Conservation (phyloP, 2,797 vertebrate species). For the Todus mexicanus region DNA sequence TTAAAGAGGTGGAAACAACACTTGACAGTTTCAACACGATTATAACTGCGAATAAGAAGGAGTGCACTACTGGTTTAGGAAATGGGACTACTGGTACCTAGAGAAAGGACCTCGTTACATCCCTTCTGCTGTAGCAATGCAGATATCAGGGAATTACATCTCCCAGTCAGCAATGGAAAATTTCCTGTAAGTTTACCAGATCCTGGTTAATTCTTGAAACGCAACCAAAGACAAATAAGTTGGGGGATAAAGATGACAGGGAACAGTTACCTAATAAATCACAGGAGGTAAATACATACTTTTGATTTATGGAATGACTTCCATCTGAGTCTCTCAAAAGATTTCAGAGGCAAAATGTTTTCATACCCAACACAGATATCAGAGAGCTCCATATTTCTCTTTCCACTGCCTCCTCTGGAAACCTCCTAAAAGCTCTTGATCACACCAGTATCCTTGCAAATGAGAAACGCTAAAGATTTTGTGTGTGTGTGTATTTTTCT, state of each 20-base stretch:
- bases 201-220: background rate
- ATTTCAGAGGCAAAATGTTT: background rate
- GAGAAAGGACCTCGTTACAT: background rate
- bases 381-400: background rate
- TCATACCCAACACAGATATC: background rate
- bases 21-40: slow-evolving; percentile 56
- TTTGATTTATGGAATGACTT: background rate
- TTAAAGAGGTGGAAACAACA: slow-evolving; percentile 67
- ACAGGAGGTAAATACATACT: background rate
- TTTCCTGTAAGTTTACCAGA: background rate
- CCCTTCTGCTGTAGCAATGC: background rate
- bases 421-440: background rate
- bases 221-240: background rate
- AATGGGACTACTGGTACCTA: slow-evolving; percentile 16
- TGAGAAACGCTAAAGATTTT: background rate
- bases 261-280: background rate
- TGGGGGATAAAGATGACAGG: background rate
- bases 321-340: background rate
- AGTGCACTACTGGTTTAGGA: slow-evolving; percentile 44
- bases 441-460: background rate
- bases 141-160: background rate
- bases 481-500: background rate
- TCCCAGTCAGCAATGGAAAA: background rate
- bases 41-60: slow-evolving; percentile 41
- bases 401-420: background rate